Base-by-base conservation (phyloP, 2,797 vertebrate genomes). In the Buceros bicornis region DNA sequence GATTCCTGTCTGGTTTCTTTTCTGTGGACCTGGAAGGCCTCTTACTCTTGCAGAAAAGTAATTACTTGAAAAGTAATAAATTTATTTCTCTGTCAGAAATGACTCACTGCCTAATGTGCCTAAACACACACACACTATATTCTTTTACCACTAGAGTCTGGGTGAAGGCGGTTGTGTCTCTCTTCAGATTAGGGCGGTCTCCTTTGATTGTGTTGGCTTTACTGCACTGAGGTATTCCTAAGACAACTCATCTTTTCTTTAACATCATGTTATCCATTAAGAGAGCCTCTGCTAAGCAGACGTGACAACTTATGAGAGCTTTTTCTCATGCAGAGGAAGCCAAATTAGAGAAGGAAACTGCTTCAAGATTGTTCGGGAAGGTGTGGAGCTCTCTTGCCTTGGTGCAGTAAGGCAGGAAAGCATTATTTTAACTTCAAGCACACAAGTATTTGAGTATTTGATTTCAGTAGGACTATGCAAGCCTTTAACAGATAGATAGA, bases 201-300 rank as follows among this genome's bases (percentile, higher is more conserved):
- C 42, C 51, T 96, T 91, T 93, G 87, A 86, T 89, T 56, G 35
- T 54, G 31, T 43, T 94, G n/a, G 8, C 17, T 90, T 95, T 91
- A 90, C 82, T 60, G 53, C 40, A 69, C 7, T 69, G 83, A 82
- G 51, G 48, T 95, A 62, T 82, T 82, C 45, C 65, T 91, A 82
- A 69, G 58, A 83, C 60, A 94, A 78, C 37, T 92, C 26, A 42
- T 61, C 56, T 92, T 51, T 65, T 88, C 71, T 89, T 87, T 74
- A 94, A 60, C 70, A 47, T 66, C 17, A 4, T 62, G 66, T 93
- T 90, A 81, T 25, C 28, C n/a, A 51, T 79, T 48, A 93, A 83
- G 76, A 82, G 31, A 67, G 22, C 26, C 40, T 83, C 71, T 56
- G 19, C 57, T 95, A 89, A 95, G 47, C 25, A 82, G 64, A 76